Evolutionary conservation across 2,888 invertebrate genomes (phyloP).

Genomic region (Omphaloscelis lunosa): DNA sequence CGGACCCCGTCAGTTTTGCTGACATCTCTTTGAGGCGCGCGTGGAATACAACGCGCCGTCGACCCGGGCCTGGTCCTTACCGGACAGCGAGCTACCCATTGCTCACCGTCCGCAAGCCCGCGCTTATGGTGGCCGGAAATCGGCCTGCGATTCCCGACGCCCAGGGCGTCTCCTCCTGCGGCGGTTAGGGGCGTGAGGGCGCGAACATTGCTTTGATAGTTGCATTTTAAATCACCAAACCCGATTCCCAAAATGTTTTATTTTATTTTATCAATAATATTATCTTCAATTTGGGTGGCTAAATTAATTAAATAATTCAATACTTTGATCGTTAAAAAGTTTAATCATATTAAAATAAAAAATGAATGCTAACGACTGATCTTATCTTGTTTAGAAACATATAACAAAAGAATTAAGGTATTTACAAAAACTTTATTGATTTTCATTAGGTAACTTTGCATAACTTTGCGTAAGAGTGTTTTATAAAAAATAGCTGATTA

Average conservation of each 20-base stretch:
- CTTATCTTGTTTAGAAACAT: conserved; percentile 34
- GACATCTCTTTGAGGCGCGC: no score
- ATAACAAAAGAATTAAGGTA: conserved; percentile 55
- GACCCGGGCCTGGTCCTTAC: no score
- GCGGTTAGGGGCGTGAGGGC: no score
- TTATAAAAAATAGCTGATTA: conserved; percentile 36
- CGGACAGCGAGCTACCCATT: no score
- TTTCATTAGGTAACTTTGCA: conserved; percentile 42
- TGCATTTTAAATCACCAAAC: neutral
- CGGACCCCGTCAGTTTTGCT: no score
- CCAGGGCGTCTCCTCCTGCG: no score
- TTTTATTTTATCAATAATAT: neutral
- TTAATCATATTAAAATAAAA: conserved; percentile 27
- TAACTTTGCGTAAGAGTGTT: conserved; percentile 35
- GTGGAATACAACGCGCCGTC: no score
- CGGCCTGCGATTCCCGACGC: no score
- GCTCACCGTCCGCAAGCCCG: no score
- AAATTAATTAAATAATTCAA: neutral
- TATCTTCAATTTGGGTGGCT: neutral
- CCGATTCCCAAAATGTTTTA: neutral
- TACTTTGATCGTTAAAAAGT: neutral
- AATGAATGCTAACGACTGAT: conserved; percentile 32
- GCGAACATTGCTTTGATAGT: neutral
- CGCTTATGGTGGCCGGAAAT: no score
- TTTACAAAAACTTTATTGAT: conserved; percentile 39